A percentile compares a stretch with the other conserved stretches of the same genome.
Evolutionary conservation across 2,797 vertebrate genomes (phyloP).

Genomic region (Neopelma chrysocephalum): DNA sequence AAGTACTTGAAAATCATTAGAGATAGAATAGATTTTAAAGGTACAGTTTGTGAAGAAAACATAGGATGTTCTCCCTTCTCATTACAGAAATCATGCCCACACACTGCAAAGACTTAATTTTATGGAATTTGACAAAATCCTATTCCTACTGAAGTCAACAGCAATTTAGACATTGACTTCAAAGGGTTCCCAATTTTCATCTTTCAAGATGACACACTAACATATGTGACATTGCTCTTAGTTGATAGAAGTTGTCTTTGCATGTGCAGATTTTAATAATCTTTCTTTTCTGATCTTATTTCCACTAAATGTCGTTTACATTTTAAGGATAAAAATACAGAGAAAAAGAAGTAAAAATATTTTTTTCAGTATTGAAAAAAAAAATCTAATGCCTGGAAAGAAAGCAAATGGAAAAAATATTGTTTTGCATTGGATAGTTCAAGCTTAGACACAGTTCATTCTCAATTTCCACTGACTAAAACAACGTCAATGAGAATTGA

Average conservation of each 20-base stretch:
- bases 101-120: not conserved
- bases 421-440: not conserved
- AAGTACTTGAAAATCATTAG: not conserved
- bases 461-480: constrained; percentile 5
- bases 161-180: not conserved
- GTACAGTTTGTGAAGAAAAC: not conserved
- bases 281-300: not conserved
- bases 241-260: not conserved
- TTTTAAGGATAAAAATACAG: not conserved
- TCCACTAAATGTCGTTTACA: not conserved
- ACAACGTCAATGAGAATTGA: not conserved
- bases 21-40: not conserved
- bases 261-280: not conserved
- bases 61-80: not conserved
- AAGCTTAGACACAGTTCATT: not conserved
- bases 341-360: not conserved
- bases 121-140: not conserved
- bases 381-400: not conserved
- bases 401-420: not conserved
- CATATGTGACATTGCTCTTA: not conserved
- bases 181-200: not conserved
- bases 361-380: not conserved
- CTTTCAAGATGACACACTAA: not conserved
- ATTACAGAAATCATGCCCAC: not conserved
- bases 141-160: not conserved